Conservation (phyloP, 2,113 vertebrate species). For the Bolborhynchus lineola region DNA sequence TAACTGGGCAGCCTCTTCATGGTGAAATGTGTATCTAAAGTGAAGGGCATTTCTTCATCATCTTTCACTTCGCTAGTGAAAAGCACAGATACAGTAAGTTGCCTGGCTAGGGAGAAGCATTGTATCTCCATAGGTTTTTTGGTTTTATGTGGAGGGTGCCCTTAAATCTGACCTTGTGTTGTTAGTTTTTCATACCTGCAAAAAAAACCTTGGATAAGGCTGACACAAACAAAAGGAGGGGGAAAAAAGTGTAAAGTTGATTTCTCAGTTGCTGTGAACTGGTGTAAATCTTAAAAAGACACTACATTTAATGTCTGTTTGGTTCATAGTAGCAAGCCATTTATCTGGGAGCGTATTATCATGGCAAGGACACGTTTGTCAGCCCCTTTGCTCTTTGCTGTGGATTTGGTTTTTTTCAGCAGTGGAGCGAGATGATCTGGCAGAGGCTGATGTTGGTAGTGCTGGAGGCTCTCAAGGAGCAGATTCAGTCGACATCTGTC, state of each 20-base stretch:
- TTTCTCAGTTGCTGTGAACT: background rate
- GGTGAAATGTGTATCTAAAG: slow-evolving; percentile 20
- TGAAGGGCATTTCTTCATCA: slow-evolving; percentile 9
- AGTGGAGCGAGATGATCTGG: background rate
- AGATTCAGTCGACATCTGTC: background rate
- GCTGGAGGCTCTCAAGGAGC: background rate
- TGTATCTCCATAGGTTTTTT: background rate
- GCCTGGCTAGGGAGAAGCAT: background rate
- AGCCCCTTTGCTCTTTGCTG: background rate
- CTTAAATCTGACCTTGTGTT: background rate
- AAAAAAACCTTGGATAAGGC: background rate
- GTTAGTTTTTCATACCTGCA: background rate
- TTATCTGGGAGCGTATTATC: background rate
- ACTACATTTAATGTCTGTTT: background rate
- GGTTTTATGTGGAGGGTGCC: background rate
- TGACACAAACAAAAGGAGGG: background rate
- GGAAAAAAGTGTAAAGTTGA: background rate
- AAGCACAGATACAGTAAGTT: background rate
- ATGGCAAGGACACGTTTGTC: background rate
- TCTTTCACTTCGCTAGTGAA: background rate
- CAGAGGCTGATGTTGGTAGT: background rate
- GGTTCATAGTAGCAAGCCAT: background rate
- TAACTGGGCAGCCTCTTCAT: background rate
- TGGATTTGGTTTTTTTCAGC: background rate
- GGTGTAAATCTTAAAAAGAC: background rate